phyloP scores from a whole-genome alignment of 2,797 vertebrate genomes.

The Sebastiscus tertius region DNA sequence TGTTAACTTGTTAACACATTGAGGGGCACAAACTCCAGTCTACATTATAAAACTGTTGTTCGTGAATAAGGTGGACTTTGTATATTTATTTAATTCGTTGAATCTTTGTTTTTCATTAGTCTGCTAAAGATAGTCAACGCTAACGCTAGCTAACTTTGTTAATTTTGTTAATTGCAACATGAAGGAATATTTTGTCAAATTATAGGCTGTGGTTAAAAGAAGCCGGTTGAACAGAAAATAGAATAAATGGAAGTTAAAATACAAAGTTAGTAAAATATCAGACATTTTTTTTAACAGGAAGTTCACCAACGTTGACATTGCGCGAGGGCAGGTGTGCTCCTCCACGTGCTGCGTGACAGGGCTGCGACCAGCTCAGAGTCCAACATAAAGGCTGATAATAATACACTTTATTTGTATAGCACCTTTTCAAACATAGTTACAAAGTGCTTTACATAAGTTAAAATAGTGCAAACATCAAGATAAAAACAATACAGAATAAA shows the following conservation, averaged over 20 bases:
- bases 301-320: neutral
- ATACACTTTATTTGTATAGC: too few species aligned
- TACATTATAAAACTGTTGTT: neutral
- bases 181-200: neutral
- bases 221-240: neutral
- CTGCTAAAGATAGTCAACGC: neutral
- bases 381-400: accelerated
- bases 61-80: neutral
- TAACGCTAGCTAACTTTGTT: neutral
- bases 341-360: neutral
- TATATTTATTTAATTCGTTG: neutral
- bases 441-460: too few species aligned
- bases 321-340: neutral
- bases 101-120: neutral
- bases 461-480: too few species aligned
- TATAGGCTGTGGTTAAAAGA: neutral
- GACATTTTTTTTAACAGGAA: too few species aligned
- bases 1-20: too few species aligned
- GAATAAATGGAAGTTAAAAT: neutral
- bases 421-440: too few species aligned
- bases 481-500: too few species aligned
- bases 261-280: neutral
- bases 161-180: too few species aligned
- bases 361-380: too few species aligned
- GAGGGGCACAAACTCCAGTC: neutral